A percentile compares a stretch with the other conserved stretches of the same genome.
phyloP scores from a whole-genome alignment of 2,888 invertebrate species.

The Glyphotaelius pellucidus region DNA sequence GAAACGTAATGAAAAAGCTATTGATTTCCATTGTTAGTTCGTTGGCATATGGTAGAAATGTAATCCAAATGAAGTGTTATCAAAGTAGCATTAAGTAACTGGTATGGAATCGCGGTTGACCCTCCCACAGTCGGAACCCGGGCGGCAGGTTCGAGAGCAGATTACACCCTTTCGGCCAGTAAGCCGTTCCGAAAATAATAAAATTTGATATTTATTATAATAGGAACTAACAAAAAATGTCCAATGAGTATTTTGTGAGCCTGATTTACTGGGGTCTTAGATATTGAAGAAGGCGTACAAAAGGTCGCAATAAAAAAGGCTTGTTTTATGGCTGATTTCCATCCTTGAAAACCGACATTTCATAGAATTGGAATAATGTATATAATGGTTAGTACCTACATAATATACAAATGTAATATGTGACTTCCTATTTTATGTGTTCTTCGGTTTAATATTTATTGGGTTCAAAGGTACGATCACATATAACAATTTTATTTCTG shows the following conservation, averaged over 20 bases:
- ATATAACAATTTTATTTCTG: neutral
- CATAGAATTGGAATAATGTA: slow-evolving; percentile 2
- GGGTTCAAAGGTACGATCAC: neutral
- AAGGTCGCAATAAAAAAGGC: neutral
- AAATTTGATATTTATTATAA: slow-evolving; percentile 2
- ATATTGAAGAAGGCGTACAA: neutral
- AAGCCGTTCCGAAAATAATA: slow-evolving; percentile 2
- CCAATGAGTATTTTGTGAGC: slow-evolving; percentile 2
- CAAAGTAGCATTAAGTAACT: neutral
- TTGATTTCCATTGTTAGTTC: neutral
- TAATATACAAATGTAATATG: neutral
- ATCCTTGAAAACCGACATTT: neutral
- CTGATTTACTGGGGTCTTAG: neutral
- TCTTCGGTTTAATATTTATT: neutral
- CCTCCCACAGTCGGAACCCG: neutral
- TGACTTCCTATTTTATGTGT: neutral
- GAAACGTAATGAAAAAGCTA: neutral
- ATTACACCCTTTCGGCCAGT: neutral
- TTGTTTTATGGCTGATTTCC: neutral
- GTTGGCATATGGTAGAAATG: neutral
- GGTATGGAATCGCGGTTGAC: neutral
- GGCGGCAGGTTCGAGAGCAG: neutral
- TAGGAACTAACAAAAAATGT: neutral
- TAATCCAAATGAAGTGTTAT: neutral
- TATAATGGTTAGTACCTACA: too few relatives aligned